Evolutionary conservation across 2,113 vertebrate species (phyloP), one percentile per base, ranked within the genome.

Genomic region (Alaudala cheleensis): DNA sequence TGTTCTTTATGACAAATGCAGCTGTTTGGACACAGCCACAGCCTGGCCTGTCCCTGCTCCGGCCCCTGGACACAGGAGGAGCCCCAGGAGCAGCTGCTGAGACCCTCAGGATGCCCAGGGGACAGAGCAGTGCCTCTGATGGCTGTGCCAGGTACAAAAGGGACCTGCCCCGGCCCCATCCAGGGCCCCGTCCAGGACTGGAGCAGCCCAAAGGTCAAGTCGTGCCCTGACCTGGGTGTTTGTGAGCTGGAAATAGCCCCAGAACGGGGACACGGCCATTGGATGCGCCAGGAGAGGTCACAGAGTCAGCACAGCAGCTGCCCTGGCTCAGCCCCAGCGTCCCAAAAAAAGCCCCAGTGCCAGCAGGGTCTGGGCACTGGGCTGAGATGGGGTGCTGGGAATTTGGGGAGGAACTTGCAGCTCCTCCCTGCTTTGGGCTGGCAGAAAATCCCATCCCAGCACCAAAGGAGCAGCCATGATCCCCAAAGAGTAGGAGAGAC

Each of bases 231-330:
- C 81, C 92, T n/a, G 8, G 20, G 28, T 53, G 45, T 82, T 88
- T 57, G 71, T 0, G 40, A 73, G 88, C 94, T 94, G 88, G 80
- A 96, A 97, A 96, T 90, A 97, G 81, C 88, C 53, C 81, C 16
- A 9, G 53, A 34, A 26, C 0, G 12, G 80, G 74, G 70, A 31
- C 5, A 53, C 56, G 39, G 44, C 14, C 86, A 4, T 12, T 20
- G 86, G 79, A 85, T 39, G 74, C 1, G 9, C 21, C 70, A 58
- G n/a, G 6, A 44, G 70, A 53, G 69, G 29, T 54, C 45, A 39
- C 10, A 9, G 28, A 70, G 58, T 56, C 14, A 3, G 44, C 13
- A 1, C 3, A 11, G 70, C 67, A 83, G 66, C 86, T 79, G 69
- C 70, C 49, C 66, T 91, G 93, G 90, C 80, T 71, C 5, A 0